Percentiles rank a stretch among this genome's conserved stretches.
These are phyloP conservation scores for Myzus persicae DNA, from an alignment of 1,140 invertebrate species.

Conservation along the genomic window DNA sequence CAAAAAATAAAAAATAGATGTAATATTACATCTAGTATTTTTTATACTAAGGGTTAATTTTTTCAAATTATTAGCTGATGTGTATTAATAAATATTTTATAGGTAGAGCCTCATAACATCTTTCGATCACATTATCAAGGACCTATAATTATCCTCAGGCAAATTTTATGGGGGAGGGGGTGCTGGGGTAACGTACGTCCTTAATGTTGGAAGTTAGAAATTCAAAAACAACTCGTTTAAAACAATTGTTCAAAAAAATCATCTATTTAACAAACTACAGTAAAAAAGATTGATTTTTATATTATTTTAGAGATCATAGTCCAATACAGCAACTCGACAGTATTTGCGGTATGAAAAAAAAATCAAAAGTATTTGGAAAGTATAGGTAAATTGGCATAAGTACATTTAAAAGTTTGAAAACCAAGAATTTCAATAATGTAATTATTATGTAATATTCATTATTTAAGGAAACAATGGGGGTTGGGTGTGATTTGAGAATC, in stretches of 20 bases:
- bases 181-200: too few species aligned
- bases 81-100: background rate
- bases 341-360: background rate
- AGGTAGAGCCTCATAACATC: background rate
- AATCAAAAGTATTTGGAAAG: background rate
- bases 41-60: too few species aligned
- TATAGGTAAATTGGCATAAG: too few species aligned
- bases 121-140: background rate
- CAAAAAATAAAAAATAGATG: too few species aligned
- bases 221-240: background rate
- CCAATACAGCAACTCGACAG: too few species aligned
- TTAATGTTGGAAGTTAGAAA: too few species aligned
- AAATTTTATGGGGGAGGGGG: too few species aligned
- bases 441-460: too few species aligned
- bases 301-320: too few species aligned
- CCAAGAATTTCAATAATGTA: too few species aligned
- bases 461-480: background rate
- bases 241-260: background rate
- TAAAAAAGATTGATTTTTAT: background rate
- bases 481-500: background rate
- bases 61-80: background rate
- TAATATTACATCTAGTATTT: too few species aligned
- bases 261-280: background rate
- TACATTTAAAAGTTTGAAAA: background rate
- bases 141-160: background rate